Conservation (phyloP, 2,888 invertebrate genomes). For the Doris montereyensis region DNA sequence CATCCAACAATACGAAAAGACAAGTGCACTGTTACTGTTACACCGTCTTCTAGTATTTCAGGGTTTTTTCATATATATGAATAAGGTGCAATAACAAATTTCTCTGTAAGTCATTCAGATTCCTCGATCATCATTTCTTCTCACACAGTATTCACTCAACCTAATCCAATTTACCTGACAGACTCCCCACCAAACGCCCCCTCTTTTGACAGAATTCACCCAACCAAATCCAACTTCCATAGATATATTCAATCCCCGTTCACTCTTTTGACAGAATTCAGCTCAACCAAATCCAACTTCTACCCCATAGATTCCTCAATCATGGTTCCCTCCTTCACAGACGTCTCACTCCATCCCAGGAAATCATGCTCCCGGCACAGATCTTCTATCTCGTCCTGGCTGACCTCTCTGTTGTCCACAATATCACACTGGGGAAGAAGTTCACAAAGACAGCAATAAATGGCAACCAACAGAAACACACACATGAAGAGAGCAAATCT, state of each 20-base stretch:
- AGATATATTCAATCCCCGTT: not conserved
- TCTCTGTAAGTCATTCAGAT: too few species aligned
- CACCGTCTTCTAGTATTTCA: too few species aligned
- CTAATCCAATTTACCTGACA: too few species aligned
- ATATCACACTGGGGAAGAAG: conserved; percentile 51
- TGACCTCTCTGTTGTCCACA: conserved; percentile 61
- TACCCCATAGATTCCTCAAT: conserved; percentile 77
- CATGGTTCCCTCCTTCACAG: conserved; percentile 85
- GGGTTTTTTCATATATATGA: too few species aligned
- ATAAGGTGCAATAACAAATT: too few species aligned
- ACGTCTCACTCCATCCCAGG: conserved; percentile 95
- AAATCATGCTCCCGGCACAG: conserved; percentile 94
- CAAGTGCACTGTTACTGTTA: too few species aligned
- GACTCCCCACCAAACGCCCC: too few species aligned
- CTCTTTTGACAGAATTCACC: too few species aligned
- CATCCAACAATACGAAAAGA: too few species aligned
- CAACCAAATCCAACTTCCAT: not conserved
- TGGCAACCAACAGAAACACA: not conserved
- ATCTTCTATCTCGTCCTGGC: conserved; percentile 86
- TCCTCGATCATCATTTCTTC: too few species aligned
- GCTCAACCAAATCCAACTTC: conserved; percentile 16
- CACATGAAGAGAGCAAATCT: not conserved
- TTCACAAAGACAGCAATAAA: not conserved
- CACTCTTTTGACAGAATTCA: not conserved
- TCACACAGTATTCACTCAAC: too few species aligned